phyloP scores from a whole-genome alignment of 2,113 vertebrate species.

The Sinocyclocheilus maitianheensis region DNA sequence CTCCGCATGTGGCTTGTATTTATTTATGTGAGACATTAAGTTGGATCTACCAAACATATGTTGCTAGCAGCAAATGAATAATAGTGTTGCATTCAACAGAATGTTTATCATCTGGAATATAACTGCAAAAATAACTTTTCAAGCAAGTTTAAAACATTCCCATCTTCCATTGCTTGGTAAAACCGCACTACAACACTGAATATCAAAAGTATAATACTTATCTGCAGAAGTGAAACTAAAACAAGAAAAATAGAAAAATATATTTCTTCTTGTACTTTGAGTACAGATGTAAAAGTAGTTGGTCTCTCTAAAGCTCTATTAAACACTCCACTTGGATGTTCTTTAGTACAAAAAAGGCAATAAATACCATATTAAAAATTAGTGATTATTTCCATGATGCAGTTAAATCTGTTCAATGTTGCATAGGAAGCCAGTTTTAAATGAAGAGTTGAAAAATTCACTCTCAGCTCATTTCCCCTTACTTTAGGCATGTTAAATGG shows the following conservation, averaged over 20 bases:
- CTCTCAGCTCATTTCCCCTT: conserved; percentile 5
- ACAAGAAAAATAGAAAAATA: background rate
- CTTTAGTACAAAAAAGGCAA: background rate
- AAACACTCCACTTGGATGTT: background rate
- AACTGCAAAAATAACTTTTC: background rate
- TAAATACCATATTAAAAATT: background rate
- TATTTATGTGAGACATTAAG: background rate
- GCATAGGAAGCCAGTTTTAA: background rate
- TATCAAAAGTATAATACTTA: background rate
- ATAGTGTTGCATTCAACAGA: background rate
- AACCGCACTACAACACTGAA: background rate
- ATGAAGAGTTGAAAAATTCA: background rate
- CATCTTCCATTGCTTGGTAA: background rate
- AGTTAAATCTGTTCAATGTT: background rate
- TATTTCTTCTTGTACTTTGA: background rate
- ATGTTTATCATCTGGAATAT: no score
- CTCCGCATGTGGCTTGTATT: background rate
- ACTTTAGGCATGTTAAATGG: background rate
- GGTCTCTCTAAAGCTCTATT: background rate
- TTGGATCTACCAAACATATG: background rate
- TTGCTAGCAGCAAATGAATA: background rate
- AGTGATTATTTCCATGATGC: background rate
- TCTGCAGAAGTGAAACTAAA: background rate
- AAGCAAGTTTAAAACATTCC: background rate
- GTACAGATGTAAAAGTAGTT: background rate